Percentiles rank a stretch among this genome's conserved stretches.
phyloP scores from a whole-genome alignment of 1,140 invertebrate genomes.

The Centruroides sculpturatus region DNA sequence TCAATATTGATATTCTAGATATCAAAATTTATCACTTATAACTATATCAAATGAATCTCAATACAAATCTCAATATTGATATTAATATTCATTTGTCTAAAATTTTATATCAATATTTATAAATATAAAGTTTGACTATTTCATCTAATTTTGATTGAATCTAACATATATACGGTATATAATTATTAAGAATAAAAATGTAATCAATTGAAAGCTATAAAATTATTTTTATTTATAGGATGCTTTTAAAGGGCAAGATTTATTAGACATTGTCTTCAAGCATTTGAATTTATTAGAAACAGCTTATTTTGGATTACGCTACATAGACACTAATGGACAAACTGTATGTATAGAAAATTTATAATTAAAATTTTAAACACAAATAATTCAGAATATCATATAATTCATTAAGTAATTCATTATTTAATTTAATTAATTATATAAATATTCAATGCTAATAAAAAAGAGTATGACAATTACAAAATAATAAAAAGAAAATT shows the following conservation, averaged over 20 bases:
- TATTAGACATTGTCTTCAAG: conserved; percentile 72
- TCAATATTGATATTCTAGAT: no score
- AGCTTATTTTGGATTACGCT: conserved; percentile 80
- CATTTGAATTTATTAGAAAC: conserved; percentile 83
- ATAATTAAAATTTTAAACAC: not conserved
- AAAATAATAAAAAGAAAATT: not conserved
- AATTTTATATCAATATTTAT: no score
- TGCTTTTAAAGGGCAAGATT: conserved; percentile 50
- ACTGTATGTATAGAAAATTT: conserved; percentile 13
- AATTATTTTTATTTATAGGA: no score
- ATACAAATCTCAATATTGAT: no score
- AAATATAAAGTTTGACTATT: no score
- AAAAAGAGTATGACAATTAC: not conserved
- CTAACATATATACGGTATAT: no score
- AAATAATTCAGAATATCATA: not conserved
- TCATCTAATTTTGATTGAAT: no score
- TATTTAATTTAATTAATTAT: not conserved
- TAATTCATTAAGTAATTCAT: not conserved
- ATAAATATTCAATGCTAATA: not conserved
- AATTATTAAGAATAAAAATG: no score
- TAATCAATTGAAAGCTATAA: no score
- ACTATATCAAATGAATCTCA: no score
- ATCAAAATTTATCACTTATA: no score
- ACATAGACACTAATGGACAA: conserved; percentile 52
- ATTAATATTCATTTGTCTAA: no score